Percentiles rank a stretch among this genome's conserved stretches.
These are phyloP conservation scores for Babylonia areolata DNA, from an alignment of 1,140 invertebrate species.

Conservation along the genomic window DNA sequence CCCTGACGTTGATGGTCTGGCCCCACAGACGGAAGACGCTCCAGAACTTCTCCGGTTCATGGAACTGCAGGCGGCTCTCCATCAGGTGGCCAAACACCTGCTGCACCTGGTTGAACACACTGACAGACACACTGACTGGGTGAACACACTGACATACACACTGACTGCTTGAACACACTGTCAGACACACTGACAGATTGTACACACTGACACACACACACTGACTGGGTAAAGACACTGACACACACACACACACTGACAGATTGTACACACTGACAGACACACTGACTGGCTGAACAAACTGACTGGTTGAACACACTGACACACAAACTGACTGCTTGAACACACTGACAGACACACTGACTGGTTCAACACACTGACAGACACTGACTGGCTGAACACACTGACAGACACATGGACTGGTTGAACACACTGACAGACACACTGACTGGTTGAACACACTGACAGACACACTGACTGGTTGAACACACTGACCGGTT, in stretches of 20 bases:
- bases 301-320: not conserved
- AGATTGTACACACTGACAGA: not conserved
- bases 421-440: not conserved
- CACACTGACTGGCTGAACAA: not conserved
- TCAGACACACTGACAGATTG: not conserved
- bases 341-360: not conserved
- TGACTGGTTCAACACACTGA: not conserved
- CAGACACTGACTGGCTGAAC: not conserved
- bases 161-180: not conserved
- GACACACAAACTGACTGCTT: not conserved
- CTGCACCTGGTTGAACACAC: slow-evolving; percentile 74
- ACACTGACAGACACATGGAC: not conserved
- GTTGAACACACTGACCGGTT: no score
- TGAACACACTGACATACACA: slow-evolving; percentile 2
- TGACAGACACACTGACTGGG: slow-evolving; percentile 39
- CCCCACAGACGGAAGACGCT: slow-evolving; percentile 73
- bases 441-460: not conserved
- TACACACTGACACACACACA: not conserved
- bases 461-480: not conserved
- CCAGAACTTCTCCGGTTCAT: slow-evolving; percentile 75
- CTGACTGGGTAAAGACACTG: not conserved
- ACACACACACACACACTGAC: not conserved
- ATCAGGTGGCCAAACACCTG: slow-evolving; percentile 74
- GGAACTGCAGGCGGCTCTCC: slow-evolving; percentile 72
- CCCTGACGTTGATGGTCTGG: slow-evolving; percentile 71